phyloP scores from a whole-genome alignment of 2,113 vertebrate species.

The Rhinolophus sinicus region DNA sequence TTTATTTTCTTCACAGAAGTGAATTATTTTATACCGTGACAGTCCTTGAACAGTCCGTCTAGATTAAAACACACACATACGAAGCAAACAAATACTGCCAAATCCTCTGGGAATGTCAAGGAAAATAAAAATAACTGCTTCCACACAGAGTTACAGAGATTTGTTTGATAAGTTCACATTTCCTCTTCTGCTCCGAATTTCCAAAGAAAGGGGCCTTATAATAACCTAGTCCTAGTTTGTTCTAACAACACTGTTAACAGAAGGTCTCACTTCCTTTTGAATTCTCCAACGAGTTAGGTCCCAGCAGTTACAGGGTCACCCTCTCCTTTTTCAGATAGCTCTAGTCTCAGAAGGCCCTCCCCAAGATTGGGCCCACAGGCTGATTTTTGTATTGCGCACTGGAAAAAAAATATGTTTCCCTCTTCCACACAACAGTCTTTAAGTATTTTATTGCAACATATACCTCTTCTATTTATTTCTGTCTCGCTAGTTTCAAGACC shows the following conservation, averaged over 20 bases:
- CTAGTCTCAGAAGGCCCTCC: background rate
- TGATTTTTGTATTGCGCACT: background rate
- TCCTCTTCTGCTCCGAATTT: constrained; percentile 3
- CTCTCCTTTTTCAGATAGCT: background rate
- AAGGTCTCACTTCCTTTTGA: background rate
- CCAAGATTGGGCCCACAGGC: background rate
- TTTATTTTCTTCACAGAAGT: background rate
- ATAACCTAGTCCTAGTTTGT: background rate
- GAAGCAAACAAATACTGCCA: background rate
- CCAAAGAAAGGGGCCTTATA: background rate
- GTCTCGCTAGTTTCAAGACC: background rate
- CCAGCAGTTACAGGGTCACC: background rate
- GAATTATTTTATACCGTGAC: background rate
- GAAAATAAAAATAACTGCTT: background rate
- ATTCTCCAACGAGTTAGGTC: background rate
- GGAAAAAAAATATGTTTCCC: background rate
- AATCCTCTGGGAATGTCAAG: background rate
- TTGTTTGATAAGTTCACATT: background rate
- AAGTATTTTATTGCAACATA: background rate
- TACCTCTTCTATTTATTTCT: background rate
- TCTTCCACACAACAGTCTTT: background rate
- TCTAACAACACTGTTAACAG: background rate
- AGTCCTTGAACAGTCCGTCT: background rate
- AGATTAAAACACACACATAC: background rate
- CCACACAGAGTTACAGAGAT: background rate